Conservation (phyloP, 2,888 invertebrate genomes). For the Pristionchus exspectatus region DNA sequence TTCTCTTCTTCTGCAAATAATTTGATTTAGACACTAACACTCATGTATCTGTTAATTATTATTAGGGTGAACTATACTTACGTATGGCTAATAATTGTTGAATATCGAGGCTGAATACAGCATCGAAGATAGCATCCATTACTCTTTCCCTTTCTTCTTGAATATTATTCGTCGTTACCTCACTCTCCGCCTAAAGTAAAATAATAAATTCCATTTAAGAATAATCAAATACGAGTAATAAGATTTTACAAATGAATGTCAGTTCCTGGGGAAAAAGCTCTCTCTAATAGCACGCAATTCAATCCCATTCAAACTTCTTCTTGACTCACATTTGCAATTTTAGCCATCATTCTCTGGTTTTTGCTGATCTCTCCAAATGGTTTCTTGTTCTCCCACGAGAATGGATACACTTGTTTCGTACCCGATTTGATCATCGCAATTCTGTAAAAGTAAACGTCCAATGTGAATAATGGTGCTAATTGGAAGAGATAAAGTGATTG, state of each 20-base stretch:
- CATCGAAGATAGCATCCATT: constrained; percentile 41
- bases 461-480: too few relatives aligned
- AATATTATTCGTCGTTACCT: not conserved
- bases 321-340: not conserved
- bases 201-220: not conserved
- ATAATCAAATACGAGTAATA: too few relatives aligned
- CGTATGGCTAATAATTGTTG: too few relatives aligned
- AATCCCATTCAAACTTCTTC: too few relatives aligned
- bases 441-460: too few relatives aligned
- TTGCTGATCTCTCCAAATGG: not conserved
- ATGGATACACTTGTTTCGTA: not conserved
- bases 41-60: too few relatives aligned
- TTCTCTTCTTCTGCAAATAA: not conserved
- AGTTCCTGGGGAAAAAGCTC: too few relatives aligned
- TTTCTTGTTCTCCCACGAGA: not conserved
- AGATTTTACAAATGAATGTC: too few relatives aligned
- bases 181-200: not conserved
- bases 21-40: not conserved
- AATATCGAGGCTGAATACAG: not conserved
- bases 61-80: too few relatives aligned
- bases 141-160: not conserved
- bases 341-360: not conserved
- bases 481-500: too few relatives aligned
- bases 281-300: too few relatives aligned
- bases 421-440: too few relatives aligned